Evolutionary conservation across 2,797 vertebrate genomes (phyloP).

Genomic region (Lates japonicus): DNA sequence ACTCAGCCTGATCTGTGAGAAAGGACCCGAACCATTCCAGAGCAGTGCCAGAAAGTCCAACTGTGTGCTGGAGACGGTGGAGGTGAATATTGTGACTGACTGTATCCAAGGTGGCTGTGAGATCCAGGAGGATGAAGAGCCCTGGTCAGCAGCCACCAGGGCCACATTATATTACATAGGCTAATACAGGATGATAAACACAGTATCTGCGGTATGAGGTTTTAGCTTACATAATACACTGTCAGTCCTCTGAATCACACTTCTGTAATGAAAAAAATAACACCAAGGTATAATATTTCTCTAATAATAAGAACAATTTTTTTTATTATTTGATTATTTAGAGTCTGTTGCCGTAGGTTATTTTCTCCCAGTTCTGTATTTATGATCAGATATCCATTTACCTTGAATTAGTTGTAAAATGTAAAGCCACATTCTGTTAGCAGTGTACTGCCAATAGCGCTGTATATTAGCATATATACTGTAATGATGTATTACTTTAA

Average conservation of each 20-base stretch:
- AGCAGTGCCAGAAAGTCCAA: no score
- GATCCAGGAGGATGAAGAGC: no score
- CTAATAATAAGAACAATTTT: background rate
- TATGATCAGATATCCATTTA: slow-evolving; percentile 1
- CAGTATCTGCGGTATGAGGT: background rate
- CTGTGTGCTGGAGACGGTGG: no score
- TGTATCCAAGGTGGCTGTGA: no score
- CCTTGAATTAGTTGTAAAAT: slow-evolving; percentile 6
- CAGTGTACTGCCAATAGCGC: background rate
- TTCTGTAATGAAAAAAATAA: background rate
- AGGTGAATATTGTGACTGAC: no score
- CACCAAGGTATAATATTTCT: background rate
- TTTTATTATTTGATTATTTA: background rate
- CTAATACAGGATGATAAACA: background rate
- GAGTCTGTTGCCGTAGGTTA: background rate
- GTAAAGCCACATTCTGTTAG: background rate
- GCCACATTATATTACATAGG: background rate
- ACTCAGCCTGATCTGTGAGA: no score
- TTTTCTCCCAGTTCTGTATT: background rate
- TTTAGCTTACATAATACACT: background rate
- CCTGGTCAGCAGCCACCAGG: no score
- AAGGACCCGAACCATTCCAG: no score
- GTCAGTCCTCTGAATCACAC: background rate
- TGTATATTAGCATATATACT: slow-evolving; percentile 27
- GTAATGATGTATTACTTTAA: slow-evolving; percentile 35